Evolutionary conservation across 2,888 invertebrate species (phyloP).

Genomic region (Ferrisia virgata): DNA sequence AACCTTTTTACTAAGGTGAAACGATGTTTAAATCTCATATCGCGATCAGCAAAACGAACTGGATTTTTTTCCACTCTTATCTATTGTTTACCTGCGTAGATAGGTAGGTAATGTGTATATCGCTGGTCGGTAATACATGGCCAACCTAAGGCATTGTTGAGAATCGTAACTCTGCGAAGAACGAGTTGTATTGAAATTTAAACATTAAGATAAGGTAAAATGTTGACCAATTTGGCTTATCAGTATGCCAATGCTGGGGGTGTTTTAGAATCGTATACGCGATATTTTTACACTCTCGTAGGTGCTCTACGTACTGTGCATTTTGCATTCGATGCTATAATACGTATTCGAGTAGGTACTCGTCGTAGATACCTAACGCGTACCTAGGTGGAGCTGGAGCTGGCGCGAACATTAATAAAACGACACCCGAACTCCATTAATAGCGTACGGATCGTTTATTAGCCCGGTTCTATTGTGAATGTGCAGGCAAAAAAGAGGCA

Average conservation of each 20-base stretch:
- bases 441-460: background rate
- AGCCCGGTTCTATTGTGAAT: background rate
- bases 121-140: background rate
- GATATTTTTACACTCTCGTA: background rate
- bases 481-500: background rate
- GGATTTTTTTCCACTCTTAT: background rate
- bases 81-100: too few species aligned
- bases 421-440: conserved; percentile 14
- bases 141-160: background rate
- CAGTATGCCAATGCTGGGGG: background rate
- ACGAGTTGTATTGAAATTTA: background rate
- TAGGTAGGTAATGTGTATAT: background rate
- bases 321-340: background rate
- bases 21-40: background rate
- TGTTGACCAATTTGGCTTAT: conserved; percentile 8
- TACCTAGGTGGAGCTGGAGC: background rate
- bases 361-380: background rate
- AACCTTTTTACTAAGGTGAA: background rate
- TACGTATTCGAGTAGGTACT: too few species aligned
- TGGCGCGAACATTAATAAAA: background rate
- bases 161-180: background rate
- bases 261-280: background rate
- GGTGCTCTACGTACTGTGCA: too few species aligned
- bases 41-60: background rate
- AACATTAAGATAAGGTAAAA: conserved; percentile 28